Conservation (phyloP, 1,140 invertebrate species). For the Stenopsyche tienmushanensis region DNA sequence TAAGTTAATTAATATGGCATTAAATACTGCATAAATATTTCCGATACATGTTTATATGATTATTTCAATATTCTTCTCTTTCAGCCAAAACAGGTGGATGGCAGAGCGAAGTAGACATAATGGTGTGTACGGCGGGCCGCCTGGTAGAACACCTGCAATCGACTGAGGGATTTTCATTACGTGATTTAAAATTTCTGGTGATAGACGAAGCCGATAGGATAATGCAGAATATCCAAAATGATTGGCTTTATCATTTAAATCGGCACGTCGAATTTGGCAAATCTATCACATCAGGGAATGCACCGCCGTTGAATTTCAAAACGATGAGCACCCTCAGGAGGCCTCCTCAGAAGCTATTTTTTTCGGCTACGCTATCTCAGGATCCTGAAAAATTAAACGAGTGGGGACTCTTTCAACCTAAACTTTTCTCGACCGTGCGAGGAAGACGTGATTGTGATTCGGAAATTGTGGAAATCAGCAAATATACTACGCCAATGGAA, state of each 20-base stretch:
- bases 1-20: constrained; percentile 45
- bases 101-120: constrained; percentile 75
- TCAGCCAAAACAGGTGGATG: constrained; percentile 53
- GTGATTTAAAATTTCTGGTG: constrained; percentile 79
- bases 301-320: constrained; percentile 51
- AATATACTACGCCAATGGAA: constrained; percentile 82
- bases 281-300: constrained; percentile 48
- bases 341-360: constrained; percentile 87
- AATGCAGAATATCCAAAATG: constrained; percentile 85
- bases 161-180: constrained; percentile 83
- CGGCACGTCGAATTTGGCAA: constrained; percentile 57
- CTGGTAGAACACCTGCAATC: constrained; percentile 89
- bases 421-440: constrained; percentile 70
- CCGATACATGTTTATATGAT: constrained; percentile 3
- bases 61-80: too few species aligned
- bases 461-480: constrained; percentile 54
- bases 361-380: constrained; percentile 94
- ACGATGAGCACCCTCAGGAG: constrained; percentile 51
- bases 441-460: constrained; percentile 48
- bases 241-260: constrained; percentile 80
- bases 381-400: constrained; percentile 92
- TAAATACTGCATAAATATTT: not conserved
- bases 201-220: constrained; percentile 96
- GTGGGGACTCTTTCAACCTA: constrained; percentile 87
- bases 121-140: constrained; percentile 91